phyloP scores from a whole-genome alignment of 2,888 invertebrate species.

The Hedya salicella region DNA sequence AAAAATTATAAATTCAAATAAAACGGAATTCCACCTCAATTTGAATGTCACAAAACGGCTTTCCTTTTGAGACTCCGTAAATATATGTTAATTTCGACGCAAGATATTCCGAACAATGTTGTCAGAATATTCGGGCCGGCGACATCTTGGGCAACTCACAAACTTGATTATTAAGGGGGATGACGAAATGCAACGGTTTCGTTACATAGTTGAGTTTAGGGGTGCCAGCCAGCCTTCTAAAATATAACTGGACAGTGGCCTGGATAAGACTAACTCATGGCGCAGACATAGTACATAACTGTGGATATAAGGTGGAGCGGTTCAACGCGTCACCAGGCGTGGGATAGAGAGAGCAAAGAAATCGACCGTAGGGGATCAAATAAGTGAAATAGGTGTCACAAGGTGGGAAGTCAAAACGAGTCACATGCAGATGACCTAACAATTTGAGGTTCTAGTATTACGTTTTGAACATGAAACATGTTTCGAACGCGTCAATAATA shows the following conservation, averaged over 20 bases:
- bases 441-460: no score
- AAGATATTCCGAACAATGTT: constrained; percentile 44
- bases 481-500: no score
- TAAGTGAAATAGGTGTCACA: no score
- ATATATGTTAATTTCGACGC: constrained; percentile 38
- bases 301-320: no score
- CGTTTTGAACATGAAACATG: no score
- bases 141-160: constrained; percentile 41
- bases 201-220: constrained; percentile 27
- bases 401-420: no score
- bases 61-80: constrained; percentile 24
- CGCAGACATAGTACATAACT: no score
- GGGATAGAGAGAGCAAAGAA: no score
- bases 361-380: no score
- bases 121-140: constrained; percentile 34
- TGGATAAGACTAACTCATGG: no score
- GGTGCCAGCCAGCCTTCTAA: not conserved
- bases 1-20: constrained; percentile 18
- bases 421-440: no score
- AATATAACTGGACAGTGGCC: not conserved
- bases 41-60: constrained; percentile 19
- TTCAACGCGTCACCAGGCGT: no score
- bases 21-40: constrained; percentile 2
- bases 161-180: constrained; percentile 40
- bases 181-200: constrained; percentile 29